These are phyloP conservation scores for Zhuqinia jingwanae DNA, from an alignment of 2,888 invertebrate species.

Conservation along the genomic window DNA sequence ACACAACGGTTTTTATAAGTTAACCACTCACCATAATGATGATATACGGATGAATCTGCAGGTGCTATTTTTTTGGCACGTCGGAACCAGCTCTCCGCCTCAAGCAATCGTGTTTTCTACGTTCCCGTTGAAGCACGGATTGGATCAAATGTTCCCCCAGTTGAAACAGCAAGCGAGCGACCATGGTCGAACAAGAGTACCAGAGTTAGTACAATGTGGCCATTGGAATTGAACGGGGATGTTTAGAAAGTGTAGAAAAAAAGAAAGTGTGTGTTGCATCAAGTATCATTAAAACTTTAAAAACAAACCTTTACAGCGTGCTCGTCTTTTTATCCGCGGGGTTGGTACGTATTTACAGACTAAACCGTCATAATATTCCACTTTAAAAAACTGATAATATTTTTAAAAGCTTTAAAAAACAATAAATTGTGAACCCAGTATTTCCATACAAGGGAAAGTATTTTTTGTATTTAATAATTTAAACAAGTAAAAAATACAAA, in stretches of 20 bases:
- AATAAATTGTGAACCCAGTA: not conserved
- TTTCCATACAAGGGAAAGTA: not conserved
- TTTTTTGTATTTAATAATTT: no score
- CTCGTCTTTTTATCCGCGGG: not conserved
- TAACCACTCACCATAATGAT: conserved; percentile 90
- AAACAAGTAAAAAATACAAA: no score
- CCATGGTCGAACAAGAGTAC: not conserved
- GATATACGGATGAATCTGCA: conserved; percentile 90
- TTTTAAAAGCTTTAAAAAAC: no score
- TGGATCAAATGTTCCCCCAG: not conserved
- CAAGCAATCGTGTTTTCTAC: conserved; percentile 89
- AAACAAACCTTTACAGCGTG: not conserved
- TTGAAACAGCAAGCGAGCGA: not conserved
- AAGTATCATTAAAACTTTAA: not conserved
- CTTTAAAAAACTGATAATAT: no score
- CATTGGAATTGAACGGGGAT: conserved; percentile 1
- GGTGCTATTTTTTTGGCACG: conserved; percentile 92
- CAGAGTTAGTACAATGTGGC: conserved; percentile 14
- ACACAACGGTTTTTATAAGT: not conserved
- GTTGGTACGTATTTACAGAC: not conserved
- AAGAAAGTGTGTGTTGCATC: conserved; percentile 9
- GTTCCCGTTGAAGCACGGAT: conserved; percentile 6
- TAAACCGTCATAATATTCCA: not conserved
- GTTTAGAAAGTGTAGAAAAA: conserved; percentile 4
- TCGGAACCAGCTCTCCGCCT: conserved; percentile 94